Percentiles rank a stretch among this genome's conserved stretches.
phyloP scores from a whole-genome alignment of 2,113 vertebrate species.

The Phalacrocorax carbo region DNA sequence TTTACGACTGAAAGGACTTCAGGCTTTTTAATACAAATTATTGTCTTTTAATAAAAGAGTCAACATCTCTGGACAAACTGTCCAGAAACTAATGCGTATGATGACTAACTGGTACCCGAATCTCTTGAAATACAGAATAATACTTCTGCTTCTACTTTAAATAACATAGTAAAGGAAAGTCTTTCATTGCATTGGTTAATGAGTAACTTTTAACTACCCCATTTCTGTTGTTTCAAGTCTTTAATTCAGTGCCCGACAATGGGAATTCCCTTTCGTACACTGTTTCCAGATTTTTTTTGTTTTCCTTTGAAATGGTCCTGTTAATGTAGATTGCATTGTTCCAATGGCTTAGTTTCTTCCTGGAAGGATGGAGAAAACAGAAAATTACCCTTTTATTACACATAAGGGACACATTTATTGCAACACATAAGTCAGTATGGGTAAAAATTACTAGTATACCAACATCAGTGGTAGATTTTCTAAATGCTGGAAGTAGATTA shows the following conservation, averaged over 20 bases:
- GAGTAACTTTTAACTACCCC: neutral
- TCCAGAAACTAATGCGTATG: neutral
- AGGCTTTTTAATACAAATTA: neutral
- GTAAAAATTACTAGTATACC: neutral
- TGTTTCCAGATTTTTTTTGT: neutral
- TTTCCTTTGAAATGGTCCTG: neutral
- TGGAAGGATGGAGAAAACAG: neutral
- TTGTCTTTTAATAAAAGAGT: neutral
- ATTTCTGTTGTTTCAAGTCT: neutral
- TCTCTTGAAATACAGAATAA: neutral
- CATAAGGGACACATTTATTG: neutral
- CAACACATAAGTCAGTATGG: rapidly evolving
- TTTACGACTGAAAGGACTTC: neutral
- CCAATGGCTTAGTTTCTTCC: neutral
- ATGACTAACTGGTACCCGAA: neutral
- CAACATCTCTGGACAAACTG: neutral
- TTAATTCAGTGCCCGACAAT: neutral
- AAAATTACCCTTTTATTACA: neutral
- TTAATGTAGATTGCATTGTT: neutral
- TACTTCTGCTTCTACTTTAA: neutral
- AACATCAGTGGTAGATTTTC: neutral
- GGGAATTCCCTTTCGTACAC: neutral
- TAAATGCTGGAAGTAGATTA: neutral
- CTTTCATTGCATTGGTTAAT: neutral
- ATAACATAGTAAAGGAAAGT: neutral